A percentile compares a stretch with the other conserved stretches of the same genome.
Evolutionary conservation across 2,113 vertebrate genomes (phyloP).

Genomic region (Pao palembangensis): DNA sequence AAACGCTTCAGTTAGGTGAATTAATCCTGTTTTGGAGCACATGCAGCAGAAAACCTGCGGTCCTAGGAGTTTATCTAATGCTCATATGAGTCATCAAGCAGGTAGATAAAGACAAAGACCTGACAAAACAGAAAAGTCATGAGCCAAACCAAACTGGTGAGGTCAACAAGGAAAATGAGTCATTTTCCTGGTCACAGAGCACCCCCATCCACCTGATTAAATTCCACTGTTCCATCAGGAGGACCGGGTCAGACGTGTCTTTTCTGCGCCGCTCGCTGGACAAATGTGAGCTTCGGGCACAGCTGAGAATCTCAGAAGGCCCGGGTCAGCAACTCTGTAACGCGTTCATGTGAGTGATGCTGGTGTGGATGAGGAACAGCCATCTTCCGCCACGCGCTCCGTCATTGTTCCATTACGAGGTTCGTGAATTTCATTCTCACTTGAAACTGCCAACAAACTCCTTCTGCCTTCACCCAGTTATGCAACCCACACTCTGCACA

Average conservation of each 20-base stretch:
- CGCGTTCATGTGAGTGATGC: conserved; percentile 36
- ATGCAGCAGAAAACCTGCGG: neutral
- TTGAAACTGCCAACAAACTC: conserved; percentile 33
- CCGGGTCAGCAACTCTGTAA: conserved; percentile 45
- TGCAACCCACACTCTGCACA: conserved; percentile 66
- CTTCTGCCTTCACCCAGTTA: conserved; percentile 52
- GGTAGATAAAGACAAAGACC: neutral
- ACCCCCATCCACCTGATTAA: too few relatives aligned
- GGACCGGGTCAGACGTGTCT: conserved; percentile 17
- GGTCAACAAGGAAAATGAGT: conserved; percentile 1
- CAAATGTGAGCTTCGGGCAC: conserved; percentile 31
- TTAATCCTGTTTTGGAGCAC: neutral
- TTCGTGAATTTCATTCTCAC: conserved; percentile 40
- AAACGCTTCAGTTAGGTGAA: neutral
- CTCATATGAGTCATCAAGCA: conserved; percentile 14
- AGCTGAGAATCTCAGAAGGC: conserved; percentile 46
- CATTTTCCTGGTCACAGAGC: conserved; percentile 2
- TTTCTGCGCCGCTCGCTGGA: conserved; percentile 23
- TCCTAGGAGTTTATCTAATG: conserved; percentile 9
- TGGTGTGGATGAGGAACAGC: conserved; percentile 25
- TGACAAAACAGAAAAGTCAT: neutral
- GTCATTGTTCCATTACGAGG: conserved; percentile 49
- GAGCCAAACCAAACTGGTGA: conserved; percentile 23
- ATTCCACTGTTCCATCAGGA: conserved; percentile 17
- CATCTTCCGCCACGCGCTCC: conserved; percentile 24